Evolutionary conservation across 2,797 vertebrate genomes (phyloP).

Genomic region (Sebastolobus alascanus): DNA sequence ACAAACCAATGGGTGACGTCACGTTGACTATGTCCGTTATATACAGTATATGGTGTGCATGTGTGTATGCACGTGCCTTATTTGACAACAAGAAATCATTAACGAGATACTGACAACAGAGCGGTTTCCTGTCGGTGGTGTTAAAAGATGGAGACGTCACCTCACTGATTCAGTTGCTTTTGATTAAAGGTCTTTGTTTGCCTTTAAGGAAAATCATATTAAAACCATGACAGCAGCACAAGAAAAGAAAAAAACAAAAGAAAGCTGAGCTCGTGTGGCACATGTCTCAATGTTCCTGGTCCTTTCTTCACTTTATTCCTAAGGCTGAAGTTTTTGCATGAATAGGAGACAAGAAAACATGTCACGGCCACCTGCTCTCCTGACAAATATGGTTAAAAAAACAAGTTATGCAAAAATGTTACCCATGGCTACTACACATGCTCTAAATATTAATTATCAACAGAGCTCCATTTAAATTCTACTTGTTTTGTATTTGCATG

Average conservation of each 20-base stretch:
- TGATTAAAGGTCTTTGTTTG: slow-evolving; percentile 7
- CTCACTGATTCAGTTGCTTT: slow-evolving; percentile 6
- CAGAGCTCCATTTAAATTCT: background rate
- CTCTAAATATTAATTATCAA: background rate
- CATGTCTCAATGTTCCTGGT: background rate
- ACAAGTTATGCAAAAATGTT: background rate
- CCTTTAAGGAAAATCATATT: background rate
- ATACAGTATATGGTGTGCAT: background rate
- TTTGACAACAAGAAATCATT: slow-evolving; percentile 7
- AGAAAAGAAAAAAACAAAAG: background rate
- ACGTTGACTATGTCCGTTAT: too few species aligned
- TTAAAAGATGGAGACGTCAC: background rate
- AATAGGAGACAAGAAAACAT: slow-evolving; percentile 15
- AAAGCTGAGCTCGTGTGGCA: background rate
- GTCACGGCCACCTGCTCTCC: background rate
- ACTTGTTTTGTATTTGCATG: background rate
- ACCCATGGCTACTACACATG: background rate
- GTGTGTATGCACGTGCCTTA: background rate
- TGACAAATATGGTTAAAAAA: background rate
- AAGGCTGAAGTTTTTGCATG: background rate
- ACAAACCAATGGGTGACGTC: too few species aligned
- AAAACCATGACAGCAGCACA: background rate
- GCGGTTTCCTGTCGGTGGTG: background rate
- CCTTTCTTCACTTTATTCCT: background rate
- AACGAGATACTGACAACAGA: background rate